These are phyloP conservation scores for Phoxinus phoxinus DNA, from an alignment of 2,113 vertebrate species.

Conservation along the genomic window DNA sequence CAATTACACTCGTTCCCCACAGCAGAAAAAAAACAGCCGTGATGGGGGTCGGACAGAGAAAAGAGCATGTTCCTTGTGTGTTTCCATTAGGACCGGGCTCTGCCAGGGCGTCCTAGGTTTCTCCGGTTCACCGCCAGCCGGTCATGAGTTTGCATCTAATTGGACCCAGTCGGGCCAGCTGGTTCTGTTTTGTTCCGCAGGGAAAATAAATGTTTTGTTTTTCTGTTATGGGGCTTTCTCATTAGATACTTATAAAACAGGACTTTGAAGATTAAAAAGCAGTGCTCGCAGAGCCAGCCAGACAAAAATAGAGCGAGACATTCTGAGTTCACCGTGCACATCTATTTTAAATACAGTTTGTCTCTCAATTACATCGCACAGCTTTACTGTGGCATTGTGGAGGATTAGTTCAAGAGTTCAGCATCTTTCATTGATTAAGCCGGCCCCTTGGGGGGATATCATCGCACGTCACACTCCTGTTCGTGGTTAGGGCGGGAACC, in stretches of 20 bases:
- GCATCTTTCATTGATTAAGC: constrained; percentile 59
- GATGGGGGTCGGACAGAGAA: constrained; percentile 57
- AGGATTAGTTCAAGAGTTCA: constrained; percentile 60
- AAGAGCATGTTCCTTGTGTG: constrained; percentile 64
- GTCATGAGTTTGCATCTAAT: constrained; percentile 70
- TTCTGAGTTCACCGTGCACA: constrained; percentile 67
- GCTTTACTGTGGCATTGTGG: constrained; percentile 64
- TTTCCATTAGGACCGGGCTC: constrained; percentile 63
- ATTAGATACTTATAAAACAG: constrained; percentile 76
- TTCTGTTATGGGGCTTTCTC: constrained; percentile 73
- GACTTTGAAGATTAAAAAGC: constrained; percentile 78
- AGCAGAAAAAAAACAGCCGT: constrained; percentile 42
- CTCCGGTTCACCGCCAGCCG: constrained; percentile 65
- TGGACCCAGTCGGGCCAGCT: constrained; percentile 70
- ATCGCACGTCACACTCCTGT: constrained; percentile 22
- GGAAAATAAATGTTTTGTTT: constrained; percentile 79
- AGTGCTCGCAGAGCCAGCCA: constrained; percentile 65
- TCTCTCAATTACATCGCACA: constrained; percentile 55
- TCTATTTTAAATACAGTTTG: constrained; percentile 50
- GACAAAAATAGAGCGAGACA: constrained; percentile 69
- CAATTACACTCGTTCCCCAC: constrained; percentile 64
- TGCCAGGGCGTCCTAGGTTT: constrained; percentile 64
- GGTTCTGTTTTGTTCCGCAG: constrained; percentile 69
- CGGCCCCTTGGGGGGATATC: constrained; percentile 50
- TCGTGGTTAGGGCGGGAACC: constrained; percentile 19